A percentile compares a stretch with the other conserved stretches of the same genome.
phyloP scores from a whole-genome alignment of 2,888 invertebrate genomes.

The Calameuta filiformis region DNA sequence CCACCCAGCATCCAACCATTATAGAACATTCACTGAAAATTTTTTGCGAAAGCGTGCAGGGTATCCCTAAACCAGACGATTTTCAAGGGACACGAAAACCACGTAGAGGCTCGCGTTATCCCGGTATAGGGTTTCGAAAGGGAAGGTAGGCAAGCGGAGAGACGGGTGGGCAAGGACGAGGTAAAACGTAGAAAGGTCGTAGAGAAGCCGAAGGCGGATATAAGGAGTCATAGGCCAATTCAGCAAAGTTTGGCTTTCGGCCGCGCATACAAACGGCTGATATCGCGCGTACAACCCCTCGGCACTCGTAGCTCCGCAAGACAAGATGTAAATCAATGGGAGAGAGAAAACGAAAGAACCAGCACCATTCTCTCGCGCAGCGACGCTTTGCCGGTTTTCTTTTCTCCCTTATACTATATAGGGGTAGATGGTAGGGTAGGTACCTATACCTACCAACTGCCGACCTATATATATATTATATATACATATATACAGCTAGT shows the following conservation, averaged over 20 bases:
- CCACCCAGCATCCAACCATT: neutral
- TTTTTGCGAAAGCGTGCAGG: constrained; percentile 15
- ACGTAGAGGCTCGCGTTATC: neutral
- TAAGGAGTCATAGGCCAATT: constrained; percentile 64
- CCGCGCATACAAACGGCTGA: constrained; percentile 65
- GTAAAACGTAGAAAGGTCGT: neutral
- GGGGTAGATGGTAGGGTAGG: neutral
- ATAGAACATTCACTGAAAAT: neutral
- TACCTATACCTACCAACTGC: neutral
- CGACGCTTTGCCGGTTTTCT: constrained; percentile 29
- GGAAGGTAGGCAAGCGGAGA: constrained; percentile 28
- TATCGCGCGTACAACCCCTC: constrained; percentile 48
- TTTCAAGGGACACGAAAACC: neutral
- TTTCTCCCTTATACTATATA: constrained; percentile 23
- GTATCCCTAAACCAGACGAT: constrained; percentile 13
- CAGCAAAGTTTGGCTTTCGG: constrained; percentile 63
- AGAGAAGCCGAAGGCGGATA: constrained; percentile 4
- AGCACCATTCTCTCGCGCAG: constrained; percentile 33
- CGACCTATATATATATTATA: neutral
- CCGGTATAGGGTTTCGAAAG: constrained; percentile 7
- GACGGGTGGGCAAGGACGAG: constrained; percentile 28
- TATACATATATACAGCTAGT: neutral
- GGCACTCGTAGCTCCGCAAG: constrained; percentile 42
- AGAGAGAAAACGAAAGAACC: constrained; percentile 49
- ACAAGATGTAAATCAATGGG: constrained; percentile 65